These are phyloP conservation scores for Oreochromis grahami DNA, from an alignment of 2,797 vertebrate genomes.

Conservation along the genomic window DNA sequence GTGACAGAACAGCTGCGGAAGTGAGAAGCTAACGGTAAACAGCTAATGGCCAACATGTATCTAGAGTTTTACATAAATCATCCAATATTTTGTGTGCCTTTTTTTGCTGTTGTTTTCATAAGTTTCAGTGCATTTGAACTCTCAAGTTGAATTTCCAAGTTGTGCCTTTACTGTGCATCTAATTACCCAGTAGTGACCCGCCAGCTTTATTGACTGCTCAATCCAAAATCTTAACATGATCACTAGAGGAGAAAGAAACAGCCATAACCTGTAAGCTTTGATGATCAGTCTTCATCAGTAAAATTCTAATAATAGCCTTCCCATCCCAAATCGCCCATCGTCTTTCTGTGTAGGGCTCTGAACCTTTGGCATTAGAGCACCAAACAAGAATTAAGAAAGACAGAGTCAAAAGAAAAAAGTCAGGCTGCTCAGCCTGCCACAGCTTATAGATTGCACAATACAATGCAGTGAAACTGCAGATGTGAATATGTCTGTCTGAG, in stretches of 20 bases:
- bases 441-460: slow-evolving; percentile 30
- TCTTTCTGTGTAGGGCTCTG: neutral
- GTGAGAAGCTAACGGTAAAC: accelerated
- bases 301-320: neutral
- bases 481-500: slow-evolving; percentile 38
- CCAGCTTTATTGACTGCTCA: neutral
- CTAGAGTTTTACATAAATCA: neutral
- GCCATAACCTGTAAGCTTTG: neutral
- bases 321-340: accelerated
- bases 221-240: neutral
- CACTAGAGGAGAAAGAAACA: neutral
- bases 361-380: neutral
- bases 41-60: neutral
- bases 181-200: neutral
- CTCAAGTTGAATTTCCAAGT: neutral
- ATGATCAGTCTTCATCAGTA: neutral
- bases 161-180: neutral
- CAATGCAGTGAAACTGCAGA: slow-evolving; percentile 57
- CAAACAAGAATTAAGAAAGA: neutral
- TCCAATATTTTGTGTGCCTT: neutral
- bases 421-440: slow-evolving; percentile 2
- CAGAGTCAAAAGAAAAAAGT: slow-evolving; percentile 6
- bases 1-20: neutral
- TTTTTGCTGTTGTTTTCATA: neutral
- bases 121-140: neutral